These are phyloP conservation scores for Phragmatobia fuliginosa DNA, from an alignment of 2,888 invertebrate genomes.

Conservation along the genomic window DNA sequence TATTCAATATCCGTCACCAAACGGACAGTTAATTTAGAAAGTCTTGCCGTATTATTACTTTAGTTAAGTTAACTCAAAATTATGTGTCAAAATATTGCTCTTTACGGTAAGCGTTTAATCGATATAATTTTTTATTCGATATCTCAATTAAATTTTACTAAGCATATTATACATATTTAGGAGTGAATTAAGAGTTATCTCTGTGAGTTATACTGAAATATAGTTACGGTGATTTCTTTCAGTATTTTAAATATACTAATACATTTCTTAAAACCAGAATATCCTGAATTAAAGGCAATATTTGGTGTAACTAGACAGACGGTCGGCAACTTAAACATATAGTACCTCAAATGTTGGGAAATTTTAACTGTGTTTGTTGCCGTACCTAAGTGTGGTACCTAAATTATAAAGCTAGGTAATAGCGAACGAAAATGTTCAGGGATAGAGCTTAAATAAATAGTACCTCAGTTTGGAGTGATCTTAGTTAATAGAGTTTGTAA, in stretches of 20 bases:
- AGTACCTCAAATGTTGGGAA: constrained; percentile 33
- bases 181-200: neutral
- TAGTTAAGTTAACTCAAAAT: no score
- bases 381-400: constrained; percentile 15
- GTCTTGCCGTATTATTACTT: no score
- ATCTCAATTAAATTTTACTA: neutral
- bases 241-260: neutral
- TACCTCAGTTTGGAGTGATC: neutral
- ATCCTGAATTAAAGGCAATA: neutral
- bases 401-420: constrained; percentile 33
- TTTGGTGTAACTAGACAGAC: constrained; percentile 5
- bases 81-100: neutral
- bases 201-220: no score
- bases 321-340: constrained; percentile 4
- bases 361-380: constrained; percentile 40
- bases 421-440: constrained; percentile 2
- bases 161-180: neutral
- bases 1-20: no score
- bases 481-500: constrained; percentile 1
- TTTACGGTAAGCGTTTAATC: neutral
- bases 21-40: no score
- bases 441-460: neutral
- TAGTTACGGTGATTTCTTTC: neutral
- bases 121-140: neutral
- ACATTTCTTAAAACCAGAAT: neutral